Base-by-base conservation (phyloP, 2,888 invertebrate species). In the Eurois occulta region DNA sequence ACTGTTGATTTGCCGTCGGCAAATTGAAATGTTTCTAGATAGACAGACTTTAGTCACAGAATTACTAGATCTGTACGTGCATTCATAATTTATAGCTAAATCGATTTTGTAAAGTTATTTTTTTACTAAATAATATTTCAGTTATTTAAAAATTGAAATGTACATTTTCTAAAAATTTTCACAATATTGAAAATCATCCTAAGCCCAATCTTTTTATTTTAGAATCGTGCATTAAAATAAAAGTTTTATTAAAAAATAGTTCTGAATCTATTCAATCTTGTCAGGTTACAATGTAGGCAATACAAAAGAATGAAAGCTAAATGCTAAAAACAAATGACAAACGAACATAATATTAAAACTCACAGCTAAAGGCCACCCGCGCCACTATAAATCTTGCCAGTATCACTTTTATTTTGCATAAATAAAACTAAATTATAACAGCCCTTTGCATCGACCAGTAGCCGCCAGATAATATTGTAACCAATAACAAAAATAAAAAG, bases 401-500 rank as follows among this genome's bases (percentile, higher is more conserved):
- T 93, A 93, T 94, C 93, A 94, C 92, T 94, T 95, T 95, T 94
- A 95, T 96, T 96, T 96, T 95, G 96, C 96, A 96, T 96, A 95
- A 96, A 96, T 95, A 96, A 96, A 95, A 95, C 94, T 92, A 94
- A 96, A 95, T 96, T 95, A 96, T 94, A 95, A 94, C 93, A 93
- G 92, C 94, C 95, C 95, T 95, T 95, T 95, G 93, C 91, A 91
- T 91, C 94, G 95, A 93, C 95, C 96, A 92, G 96, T 96, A 96
- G 96, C 96, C 95, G 96, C 93, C 94, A 89, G 94, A 94, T 95
- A 93, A 95, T 95, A 95, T 95, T 95, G 95, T 96, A 94, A 94
- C 95, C 94, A 95, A 95, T 94, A 95, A 95, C 93, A 94, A 94
- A 95, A 95, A 94, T 93, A 93, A 94, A 94, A 94, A 94, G 93